phyloP scores from a whole-genome alignment of 1,140 invertebrate species.

The Schlechtendalia chinensis region DNA sequence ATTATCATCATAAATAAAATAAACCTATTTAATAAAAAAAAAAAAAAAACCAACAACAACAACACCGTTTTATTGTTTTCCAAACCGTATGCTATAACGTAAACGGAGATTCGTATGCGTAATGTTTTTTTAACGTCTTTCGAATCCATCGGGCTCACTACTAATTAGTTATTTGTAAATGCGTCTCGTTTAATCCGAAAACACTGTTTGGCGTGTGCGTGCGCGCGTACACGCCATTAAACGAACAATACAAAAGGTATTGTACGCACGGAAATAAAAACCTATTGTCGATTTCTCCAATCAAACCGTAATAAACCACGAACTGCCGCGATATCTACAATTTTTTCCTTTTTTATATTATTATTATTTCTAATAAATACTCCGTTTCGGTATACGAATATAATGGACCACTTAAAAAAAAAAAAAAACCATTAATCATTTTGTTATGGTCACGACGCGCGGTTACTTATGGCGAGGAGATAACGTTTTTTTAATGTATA shows the following conservation, averaged over 20 bases:
- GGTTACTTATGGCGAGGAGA: background rate
- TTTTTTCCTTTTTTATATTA: background rate
- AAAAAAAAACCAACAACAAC: background rate
- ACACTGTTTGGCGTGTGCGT: too few species aligned
- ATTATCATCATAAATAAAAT: too few species aligned
- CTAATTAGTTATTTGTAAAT: slow-evolving; percentile 23
- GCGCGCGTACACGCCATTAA: too few species aligned
- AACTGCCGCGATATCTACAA: background rate
- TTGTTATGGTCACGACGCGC: background rate
- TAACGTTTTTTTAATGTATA: slow-evolving; percentile 7
- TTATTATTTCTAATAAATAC: background rate
- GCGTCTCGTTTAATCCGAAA: slow-evolving; percentile 26
- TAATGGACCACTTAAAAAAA: background rate
- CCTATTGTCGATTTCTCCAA: background rate
- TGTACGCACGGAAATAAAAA: background rate
- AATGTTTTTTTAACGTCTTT: slow-evolving; percentile 38
- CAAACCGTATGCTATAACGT: background rate
- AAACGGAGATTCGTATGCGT: background rate
- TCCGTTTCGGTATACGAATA: background rate
- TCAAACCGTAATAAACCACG: background rate
- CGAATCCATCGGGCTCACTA: slow-evolving; percentile 7
- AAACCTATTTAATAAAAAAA: background rate
- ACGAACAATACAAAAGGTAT: background rate
- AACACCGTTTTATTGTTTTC: slow-evolving; percentile 12
- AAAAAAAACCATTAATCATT: background rate